Percentiles rank a stretch among this genome's conserved stretches.
Conservation (phyloP, 2,797 vertebrate species). For the Lemur catta region DNA sequence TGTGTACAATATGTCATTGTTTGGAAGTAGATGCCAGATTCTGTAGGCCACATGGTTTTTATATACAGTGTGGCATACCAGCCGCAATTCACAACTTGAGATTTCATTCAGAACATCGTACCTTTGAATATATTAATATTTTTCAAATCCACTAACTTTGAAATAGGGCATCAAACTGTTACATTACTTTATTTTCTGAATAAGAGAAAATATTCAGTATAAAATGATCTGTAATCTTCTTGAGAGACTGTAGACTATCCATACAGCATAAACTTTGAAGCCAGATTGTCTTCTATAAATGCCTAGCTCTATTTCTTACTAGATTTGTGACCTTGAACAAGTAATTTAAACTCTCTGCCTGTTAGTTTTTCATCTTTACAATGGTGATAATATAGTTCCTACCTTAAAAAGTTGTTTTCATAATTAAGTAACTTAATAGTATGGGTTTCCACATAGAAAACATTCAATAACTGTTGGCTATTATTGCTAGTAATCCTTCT, state of each 20-base stretch:
- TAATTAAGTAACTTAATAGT: constrained; percentile 30
- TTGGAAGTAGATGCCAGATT: background rate
- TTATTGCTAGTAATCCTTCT: background rate
- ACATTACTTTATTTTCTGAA: background rate
- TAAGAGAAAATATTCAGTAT: background rate
- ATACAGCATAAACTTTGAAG: background rate
- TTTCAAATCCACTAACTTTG: constrained; percentile 22
- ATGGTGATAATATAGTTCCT: background rate
- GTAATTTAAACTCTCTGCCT: background rate
- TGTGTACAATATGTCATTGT: background rate
- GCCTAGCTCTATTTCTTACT: background rate
- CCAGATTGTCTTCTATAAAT: background rate
- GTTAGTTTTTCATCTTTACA: background rate
- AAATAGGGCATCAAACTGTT: background rate
- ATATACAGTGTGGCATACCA: background rate
- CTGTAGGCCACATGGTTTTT: background rate
- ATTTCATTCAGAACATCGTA: background rate
- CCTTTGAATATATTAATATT: background rate
- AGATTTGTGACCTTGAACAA: background rate
- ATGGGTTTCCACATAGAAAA: background rate
- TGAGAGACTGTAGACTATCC: background rate
- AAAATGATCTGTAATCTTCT: background rate
- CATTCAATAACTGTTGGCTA: background rate
- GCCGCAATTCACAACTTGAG: background rate
- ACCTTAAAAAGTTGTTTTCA: background rate